Evolutionary conservation across 2,888 invertebrate genomes (phyloP).

Genomic region (Carcina quercana): DNA sequence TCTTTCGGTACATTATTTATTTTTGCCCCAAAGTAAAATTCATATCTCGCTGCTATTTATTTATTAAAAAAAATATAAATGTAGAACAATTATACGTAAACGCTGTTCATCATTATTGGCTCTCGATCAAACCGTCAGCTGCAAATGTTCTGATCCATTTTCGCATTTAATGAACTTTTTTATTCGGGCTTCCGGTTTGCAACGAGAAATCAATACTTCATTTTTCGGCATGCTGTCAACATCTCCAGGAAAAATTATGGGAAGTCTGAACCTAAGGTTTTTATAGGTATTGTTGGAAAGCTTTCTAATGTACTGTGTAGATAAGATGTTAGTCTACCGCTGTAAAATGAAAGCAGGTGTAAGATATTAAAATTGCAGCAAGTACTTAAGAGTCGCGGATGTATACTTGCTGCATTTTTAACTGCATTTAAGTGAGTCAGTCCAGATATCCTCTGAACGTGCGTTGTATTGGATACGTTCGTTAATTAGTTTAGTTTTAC

Average conservation of each 20-base stretch:
- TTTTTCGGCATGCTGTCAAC: too few relatives aligned
- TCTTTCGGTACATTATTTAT: too few relatives aligned
- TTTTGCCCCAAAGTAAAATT: too few relatives aligned
- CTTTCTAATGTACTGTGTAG: too few relatives aligned
- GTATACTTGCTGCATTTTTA: constrained; percentile 34
- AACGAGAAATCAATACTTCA: too few relatives aligned
- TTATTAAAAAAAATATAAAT: too few relatives aligned
- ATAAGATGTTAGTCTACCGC: too few relatives aligned
- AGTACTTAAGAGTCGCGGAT: constrained; percentile 15
- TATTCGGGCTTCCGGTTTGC: constrained; percentile 4
- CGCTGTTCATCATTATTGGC: constrained; percentile 38
- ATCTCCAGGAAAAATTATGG: too few relatives aligned
- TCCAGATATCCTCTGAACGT: constrained; percentile 19
- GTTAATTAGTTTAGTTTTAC: constrained; percentile 4
- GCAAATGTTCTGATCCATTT: constrained; percentile 38
- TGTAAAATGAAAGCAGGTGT: constrained; percentile 9
- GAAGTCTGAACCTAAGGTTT: too few relatives aligned
- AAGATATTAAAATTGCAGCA: constrained; percentile 29
- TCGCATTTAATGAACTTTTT: constrained; percentile 36
- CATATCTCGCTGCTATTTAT: too few relatives aligned
- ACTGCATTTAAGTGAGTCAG: constrained; percentile 39
- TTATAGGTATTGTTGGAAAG: too few relatives aligned
- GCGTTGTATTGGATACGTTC: too few relatives aligned
- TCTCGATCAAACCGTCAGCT: constrained; percentile 43
- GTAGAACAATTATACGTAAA: not conserved